A percentile compares a stretch with the other conserved stretches of the same genome.
Evolutionary conservation across 2,888 invertebrate species (phyloP).

Genomic region (Drosophila pseudotalamancana): DNA sequence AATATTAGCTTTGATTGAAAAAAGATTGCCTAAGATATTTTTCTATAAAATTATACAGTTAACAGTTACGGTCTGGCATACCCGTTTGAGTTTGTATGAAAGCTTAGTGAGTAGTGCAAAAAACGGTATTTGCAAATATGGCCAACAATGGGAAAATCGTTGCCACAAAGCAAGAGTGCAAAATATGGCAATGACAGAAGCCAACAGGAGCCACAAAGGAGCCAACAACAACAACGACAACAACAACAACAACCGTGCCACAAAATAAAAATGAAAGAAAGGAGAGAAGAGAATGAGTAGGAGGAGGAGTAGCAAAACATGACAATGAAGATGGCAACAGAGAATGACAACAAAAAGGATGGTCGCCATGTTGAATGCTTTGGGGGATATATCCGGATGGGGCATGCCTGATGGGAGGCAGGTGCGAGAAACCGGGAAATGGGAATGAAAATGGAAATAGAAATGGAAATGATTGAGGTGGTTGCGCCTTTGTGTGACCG

Average conservation of each 20-base stretch:
- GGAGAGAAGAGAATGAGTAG: too few relatives aligned
- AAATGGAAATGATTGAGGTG: conserved; percentile 3
- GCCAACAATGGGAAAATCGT: conserved; percentile 23
- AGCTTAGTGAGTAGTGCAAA: not conserved
- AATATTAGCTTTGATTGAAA: too few relatives aligned
- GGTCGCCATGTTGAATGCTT: conserved; percentile 57
- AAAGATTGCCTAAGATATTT: too few relatives aligned
- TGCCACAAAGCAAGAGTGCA: conserved; percentile 50
- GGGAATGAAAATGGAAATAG: not conserved
- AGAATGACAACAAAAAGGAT: conserved; percentile 55
- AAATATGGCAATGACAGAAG: conserved; percentile 66
- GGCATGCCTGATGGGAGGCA: conserved; percentile 1
- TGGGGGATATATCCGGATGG: conserved; percentile 54
- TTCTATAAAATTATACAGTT: too few relatives aligned
- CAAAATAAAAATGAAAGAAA: conserved; percentile 18
- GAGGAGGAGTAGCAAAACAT: not conserved
- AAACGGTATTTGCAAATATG: conserved; percentile 21
- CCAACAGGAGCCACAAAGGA: conserved; percentile 22
- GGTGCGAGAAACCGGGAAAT: not conserved
- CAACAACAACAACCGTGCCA: conserved; percentile 13
- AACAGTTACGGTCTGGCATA: too few relatives aligned
- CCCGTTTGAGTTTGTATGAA: not conserved
- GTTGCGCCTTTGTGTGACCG: conserved; percentile 14
- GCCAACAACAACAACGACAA: conserved; percentile 3
- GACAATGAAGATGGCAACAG: conserved; percentile 52